phyloP scores from a whole-genome alignment of 1,140 invertebrate genomes.

The Meloidogyne hapla region DNA sequence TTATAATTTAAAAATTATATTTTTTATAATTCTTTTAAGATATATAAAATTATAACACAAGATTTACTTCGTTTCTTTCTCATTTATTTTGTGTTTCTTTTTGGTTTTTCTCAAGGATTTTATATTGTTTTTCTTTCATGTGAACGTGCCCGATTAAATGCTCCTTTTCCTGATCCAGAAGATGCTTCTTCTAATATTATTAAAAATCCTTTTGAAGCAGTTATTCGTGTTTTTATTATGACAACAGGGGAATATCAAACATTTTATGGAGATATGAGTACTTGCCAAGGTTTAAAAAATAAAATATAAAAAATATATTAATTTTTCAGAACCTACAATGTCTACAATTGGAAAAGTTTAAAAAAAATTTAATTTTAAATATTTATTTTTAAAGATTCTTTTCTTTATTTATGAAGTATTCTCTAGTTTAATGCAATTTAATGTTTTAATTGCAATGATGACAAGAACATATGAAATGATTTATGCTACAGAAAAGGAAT shows the following conservation, averaged over 20 bases:
- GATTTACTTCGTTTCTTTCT: constrained; percentile 79
- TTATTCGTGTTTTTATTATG: constrained; percentile 96
- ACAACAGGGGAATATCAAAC: constrained; percentile 92
- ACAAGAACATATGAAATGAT: constrained; percentile 95
- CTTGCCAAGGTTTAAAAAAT: constrained; percentile 32
- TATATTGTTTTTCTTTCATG: constrained; percentile 65
- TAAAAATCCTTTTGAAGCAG: constrained; percentile 77
- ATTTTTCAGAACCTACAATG: constrained; percentile 14
- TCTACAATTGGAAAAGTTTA: constrained; percentile 19
- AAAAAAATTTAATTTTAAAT: not conserved
- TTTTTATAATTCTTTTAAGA: constrained; percentile 4
- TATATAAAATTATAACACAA: constrained; percentile 86
- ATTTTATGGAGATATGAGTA: constrained; percentile 82
- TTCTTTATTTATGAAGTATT: constrained; percentile 95
- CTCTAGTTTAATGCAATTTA: constrained; percentile 88
- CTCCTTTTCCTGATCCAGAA: not conserved
- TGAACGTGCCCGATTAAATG: constrained; percentile 26
- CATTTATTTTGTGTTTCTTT: constrained; percentile 91
- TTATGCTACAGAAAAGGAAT: constrained; percentile 92
- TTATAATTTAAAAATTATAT: not conserved
- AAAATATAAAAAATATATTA: not conserved
- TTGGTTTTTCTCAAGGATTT: constrained; percentile 88
- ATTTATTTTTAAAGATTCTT: constrained; percentile 72
- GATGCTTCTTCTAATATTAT: constrained; percentile 60
- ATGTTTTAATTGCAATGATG: constrained; percentile 99